These are phyloP conservation scores for Equus quagga DNA, from an alignment of 2,113 vertebrate genomes.

Conservation along the genomic window DNA sequence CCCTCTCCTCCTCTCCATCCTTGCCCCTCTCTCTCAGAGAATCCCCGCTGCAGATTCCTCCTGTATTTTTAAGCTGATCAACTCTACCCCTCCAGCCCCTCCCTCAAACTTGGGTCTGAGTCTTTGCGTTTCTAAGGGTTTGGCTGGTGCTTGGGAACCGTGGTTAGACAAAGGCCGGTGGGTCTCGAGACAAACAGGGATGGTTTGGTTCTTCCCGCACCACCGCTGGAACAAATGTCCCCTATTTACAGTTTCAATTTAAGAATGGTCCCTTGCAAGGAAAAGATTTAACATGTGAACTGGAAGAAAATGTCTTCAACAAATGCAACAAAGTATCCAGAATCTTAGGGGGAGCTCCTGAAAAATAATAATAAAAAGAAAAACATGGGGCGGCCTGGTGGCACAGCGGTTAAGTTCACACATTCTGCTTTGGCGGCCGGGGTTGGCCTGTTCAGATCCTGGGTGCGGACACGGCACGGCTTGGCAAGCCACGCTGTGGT, in stretches of 20 bases:
- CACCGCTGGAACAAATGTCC: background rate
- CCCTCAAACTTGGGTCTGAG: no score
- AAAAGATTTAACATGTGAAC: background rate
- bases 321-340: background rate
- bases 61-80: background rate
- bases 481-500: no score
- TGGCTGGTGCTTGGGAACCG: background rate
- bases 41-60: no score
- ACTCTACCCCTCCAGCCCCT: no score
- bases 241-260: background rate
- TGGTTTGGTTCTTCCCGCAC: background rate
- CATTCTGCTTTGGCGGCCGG: no score
- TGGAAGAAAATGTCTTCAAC: background rate
- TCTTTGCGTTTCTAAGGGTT: background rate
- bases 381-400: background rate
- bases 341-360: background rate
- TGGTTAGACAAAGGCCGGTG: background rate
- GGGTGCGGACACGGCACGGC: no score
- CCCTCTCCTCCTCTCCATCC: background rate
- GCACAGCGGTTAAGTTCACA: no score
- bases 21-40: background rate
- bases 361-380: background rate
- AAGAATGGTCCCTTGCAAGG: background rate
- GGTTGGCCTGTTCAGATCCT: no score
- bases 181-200: background rate